A percentile compares a stretch with the other conserved stretches of the same genome.
phyloP scores from a whole-genome alignment of 2,113 vertebrate genomes.

The Charadrius vociferus region DNA sequence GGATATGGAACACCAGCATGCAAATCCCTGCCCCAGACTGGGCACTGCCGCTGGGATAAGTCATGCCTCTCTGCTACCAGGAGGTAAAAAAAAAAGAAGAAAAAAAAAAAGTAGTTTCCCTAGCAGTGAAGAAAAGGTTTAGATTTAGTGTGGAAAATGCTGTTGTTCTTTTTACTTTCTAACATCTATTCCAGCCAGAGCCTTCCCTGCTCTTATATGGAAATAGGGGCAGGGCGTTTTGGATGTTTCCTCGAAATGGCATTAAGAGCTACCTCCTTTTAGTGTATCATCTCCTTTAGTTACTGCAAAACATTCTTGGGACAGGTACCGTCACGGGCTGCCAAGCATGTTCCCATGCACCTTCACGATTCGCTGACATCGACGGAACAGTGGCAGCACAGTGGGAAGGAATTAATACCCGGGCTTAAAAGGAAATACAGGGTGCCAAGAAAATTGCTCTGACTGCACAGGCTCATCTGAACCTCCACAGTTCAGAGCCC shows the following conservation, averaged over 20 bases:
- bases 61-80: not conserved
- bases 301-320: conserved; percentile 42
- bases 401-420: conserved; percentile 36
- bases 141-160: conserved; percentile 49
- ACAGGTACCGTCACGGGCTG: not conserved
- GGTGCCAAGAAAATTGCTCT: not conserved
- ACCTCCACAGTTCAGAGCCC: not conserved
- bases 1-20: conserved; percentile 38
- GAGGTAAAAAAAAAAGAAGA: not conserved
- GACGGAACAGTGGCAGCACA: conserved; percentile 27
- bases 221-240: not conserved
- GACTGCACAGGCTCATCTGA: not conserved
- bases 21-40: conserved; percentile 44
- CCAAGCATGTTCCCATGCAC: conserved; percentile 13
- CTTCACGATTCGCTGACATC: not conserved
- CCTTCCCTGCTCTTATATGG: not conserved
- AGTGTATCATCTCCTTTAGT: conserved; percentile 3
- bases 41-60: not conserved
- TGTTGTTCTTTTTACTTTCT: conserved; percentile 49
- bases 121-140: conserved; percentile 41
- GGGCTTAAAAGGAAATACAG: not conserved
- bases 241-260: conserved; percentile 52
- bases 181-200: conserved; percentile 33
- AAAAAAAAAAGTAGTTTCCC: not conserved
- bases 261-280: not conserved